Evolutionary conservation across 2,888 invertebrate genomes (phyloP), one percentile per base, ranked within the genome.

Genomic region (Nephrotoma appendiculata): DNA sequence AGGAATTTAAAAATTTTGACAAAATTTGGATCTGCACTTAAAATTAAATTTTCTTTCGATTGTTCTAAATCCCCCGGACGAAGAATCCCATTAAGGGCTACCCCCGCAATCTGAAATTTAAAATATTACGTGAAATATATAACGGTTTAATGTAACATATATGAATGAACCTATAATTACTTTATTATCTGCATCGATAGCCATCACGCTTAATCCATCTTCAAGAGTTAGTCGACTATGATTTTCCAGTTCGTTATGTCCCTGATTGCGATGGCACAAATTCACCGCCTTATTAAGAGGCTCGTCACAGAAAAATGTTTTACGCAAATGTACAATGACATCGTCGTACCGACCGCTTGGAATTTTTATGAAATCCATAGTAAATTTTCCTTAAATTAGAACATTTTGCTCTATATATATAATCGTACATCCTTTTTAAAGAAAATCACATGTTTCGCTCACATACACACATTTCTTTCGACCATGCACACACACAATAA

Each of bases 301-400:
- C 90, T 97, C 97, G 90, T 97, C 97, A 0, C 96, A 95, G 90
- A 97, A 97, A 92, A 96, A 96, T 89, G 94, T 95, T 88, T 93
- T 92, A 48, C 96, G 93, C 86, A 97, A 92, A 90, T 96, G 96
- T 42, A 93, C 91, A 88, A 97, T 94, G 86, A 96, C 95, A 42
- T 94, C 94, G 42, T 93, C 92, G 89, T 93, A 90, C 87, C 90
- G 89, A 83, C 91, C 90, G 85, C 88, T 88, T 1, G 89, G 88
- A 57, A 91, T 91, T 44, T 89, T 86, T 88, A 90, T 91, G 88
- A 90, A 91, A 87, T 91, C 91, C 91, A 91, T 91, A 7, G 15
- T 85, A 48, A 44, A 2, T 44, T 44, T 9, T 44, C 44, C 44
- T 44, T 9, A 48, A 4, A 12, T 31, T 31, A 31, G 3, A 31